Percentiles rank a stretch among this genome's conserved stretches.
These are phyloP conservation scores for Onychomys leucogaster DNA, from an alignment of 2,797 vertebrate species.

Conservation along the genomic window DNA sequence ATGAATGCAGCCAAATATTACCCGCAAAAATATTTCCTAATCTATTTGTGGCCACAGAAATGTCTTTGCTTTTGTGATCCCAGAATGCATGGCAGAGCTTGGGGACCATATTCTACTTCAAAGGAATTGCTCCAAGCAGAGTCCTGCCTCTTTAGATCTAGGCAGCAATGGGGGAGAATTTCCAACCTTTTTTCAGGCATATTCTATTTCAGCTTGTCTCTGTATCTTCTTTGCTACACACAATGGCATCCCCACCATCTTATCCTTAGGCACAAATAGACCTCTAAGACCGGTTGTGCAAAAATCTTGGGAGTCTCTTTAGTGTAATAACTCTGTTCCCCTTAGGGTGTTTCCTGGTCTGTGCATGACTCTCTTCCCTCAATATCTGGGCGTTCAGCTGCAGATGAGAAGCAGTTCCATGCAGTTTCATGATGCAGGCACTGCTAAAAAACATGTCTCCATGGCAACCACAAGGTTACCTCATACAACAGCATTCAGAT, in stretches of 20 bases:
- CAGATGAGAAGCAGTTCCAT: neutral
- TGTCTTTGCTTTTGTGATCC: conserved; percentile 53
- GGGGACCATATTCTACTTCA: conserved; percentile 46
- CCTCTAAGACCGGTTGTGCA: neutral
- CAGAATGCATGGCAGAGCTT: neutral
- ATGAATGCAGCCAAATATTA: conserved; percentile 9
- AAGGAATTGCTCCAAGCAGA: conserved; percentile 46
- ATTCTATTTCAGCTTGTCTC: neutral
- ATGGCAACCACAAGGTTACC: conserved; percentile 68
- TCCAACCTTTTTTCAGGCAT: neutral
- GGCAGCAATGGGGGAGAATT: neutral
- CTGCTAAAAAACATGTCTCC: conserved; percentile 61
- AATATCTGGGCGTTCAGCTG: neutral
- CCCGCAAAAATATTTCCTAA: conserved; percentile 54
- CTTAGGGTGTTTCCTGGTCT: neutral
- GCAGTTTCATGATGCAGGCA: conserved; percentile 67
- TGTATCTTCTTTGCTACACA: neutral
- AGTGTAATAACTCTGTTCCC: neutral
- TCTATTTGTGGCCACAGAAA: conserved; percentile 59
- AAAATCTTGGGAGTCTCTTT: neutral
- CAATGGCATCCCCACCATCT: neutral
- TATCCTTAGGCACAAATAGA: neutral
- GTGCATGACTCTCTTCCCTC: neutral
- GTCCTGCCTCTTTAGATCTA: neutral
- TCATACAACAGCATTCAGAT: conserved; percentile 77